Percentiles rank a stretch among this genome's conserved stretches.
phyloP scores from a whole-genome alignment of 2,888 invertebrate genomes.

The Polyploca ridens region DNA sequence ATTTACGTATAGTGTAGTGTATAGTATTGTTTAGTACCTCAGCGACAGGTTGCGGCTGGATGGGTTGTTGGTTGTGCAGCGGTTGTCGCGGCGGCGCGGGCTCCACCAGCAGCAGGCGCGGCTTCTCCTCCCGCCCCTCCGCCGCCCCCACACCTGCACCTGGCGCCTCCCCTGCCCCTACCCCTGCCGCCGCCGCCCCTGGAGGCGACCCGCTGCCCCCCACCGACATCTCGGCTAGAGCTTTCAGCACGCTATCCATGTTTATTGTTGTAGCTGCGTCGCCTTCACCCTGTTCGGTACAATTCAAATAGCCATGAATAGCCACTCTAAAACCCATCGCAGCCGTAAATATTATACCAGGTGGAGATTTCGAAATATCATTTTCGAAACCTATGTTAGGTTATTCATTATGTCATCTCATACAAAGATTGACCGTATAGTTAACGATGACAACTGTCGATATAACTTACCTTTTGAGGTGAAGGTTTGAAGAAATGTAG shows the following conservation, averaged over 20 bases:
- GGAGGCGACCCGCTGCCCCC: constrained; percentile 56
- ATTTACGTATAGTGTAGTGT: background rate
- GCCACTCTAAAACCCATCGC: no score
- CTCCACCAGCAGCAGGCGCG: constrained; percentile 44
- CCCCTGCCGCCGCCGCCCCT: constrained; percentile 19
- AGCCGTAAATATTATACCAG: no score
- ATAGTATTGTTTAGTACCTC: constrained; percentile 15
- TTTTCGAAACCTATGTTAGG: no score
- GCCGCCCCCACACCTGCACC: constrained; percentile 34
- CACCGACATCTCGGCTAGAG: constrained; percentile 68
- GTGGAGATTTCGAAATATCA: no score
- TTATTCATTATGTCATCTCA: no score
- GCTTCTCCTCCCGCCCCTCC: constrained; percentile 60
- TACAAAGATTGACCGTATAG: no score
- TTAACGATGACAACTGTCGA: no score
- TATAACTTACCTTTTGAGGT: constrained; percentile 71
- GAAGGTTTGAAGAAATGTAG: constrained; percentile 90
- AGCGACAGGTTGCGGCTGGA: constrained; percentile 17
- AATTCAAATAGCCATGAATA: no score
- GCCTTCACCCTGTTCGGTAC: constrained; percentile 66
- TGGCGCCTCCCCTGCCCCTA: constrained; percentile 30
- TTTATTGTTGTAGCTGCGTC: constrained; percentile 48
- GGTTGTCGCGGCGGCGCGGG: constrained; percentile 46
- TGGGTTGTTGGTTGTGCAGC: constrained; percentile 33
- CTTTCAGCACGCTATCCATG: constrained; percentile 67